Percentiles rank a stretch among this genome's conserved stretches.
Conservation (phyloP, 1,140 invertebrate species). For the Hormaphis cornu region DNA sequence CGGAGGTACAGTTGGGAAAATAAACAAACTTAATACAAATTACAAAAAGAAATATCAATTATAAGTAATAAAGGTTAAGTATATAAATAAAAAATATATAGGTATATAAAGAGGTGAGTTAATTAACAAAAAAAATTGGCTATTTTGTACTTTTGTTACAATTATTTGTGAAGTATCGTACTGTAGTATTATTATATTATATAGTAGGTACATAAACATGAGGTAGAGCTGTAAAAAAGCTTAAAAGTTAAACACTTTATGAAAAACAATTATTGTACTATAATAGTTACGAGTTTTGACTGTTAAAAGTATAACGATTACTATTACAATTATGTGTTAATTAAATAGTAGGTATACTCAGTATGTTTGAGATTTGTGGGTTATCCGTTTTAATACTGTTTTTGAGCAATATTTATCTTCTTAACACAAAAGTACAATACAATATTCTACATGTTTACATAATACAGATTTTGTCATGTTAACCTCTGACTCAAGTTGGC, state of each 20-base stretch:
- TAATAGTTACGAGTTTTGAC: slow-evolving; percentile 28
- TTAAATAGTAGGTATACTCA: slow-evolving; percentile 24
- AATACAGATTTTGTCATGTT: neutral
- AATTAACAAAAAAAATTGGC: slow-evolving; percentile 33
- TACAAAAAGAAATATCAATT: slow-evolving; percentile 2
- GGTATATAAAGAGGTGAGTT: slow-evolving; percentile 14
- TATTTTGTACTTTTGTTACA: slow-evolving; percentile 32
- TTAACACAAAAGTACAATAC: slow-evolving; percentile 15
- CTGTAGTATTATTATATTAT: slow-evolving; percentile 1
- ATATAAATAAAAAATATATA: slow-evolving; percentile 26
- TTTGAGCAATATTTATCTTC: slow-evolving; percentile 31
- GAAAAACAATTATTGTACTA: slow-evolving; percentile 32
- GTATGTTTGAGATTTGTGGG: slow-evolving; percentile 16
- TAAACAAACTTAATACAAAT: slow-evolving; percentile 19
- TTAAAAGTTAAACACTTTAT: slow-evolving; percentile 22
- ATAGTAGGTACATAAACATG: slow-evolving; percentile 26
- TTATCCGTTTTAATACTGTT: slow-evolving; percentile 28
- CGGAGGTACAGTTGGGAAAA: neutral
- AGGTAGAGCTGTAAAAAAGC: slow-evolving; percentile 31
- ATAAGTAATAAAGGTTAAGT: slow-evolving; percentile 22
- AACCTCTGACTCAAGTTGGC: neutral
- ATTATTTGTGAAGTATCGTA: slow-evolving; percentile 30
- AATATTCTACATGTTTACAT: neutral
- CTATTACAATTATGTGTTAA: neutral
- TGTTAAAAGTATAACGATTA: slow-evolving; percentile 11